A percentile compares a stretch with the other conserved stretches of the same genome.
Conservation (phyloP, 2,113 vertebrate genomes). For the Apaloderma vittatum region DNA sequence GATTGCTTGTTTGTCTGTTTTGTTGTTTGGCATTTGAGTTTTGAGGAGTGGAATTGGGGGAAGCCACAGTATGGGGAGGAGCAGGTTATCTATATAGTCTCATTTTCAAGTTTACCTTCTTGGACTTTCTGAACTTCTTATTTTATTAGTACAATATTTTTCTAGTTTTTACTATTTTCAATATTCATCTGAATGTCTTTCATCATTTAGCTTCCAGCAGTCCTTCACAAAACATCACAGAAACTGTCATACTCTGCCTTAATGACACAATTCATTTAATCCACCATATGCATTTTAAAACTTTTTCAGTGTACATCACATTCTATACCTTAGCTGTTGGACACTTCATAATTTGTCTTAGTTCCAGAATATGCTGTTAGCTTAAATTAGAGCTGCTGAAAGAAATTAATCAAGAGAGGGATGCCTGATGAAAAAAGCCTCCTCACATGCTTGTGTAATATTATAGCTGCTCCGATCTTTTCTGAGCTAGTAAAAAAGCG, state of each 20-base stretch:
- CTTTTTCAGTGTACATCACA: background rate
- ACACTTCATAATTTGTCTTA: background rate
- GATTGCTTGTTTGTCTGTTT: background rate
- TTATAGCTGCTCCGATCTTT: background rate
- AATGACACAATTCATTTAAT: background rate
- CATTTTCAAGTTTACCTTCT: background rate
- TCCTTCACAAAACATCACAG: background rate
- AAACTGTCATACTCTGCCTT: background rate
- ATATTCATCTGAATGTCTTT: background rate
- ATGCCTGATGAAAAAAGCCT: background rate
- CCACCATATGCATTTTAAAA: background rate
- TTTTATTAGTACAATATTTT: background rate
- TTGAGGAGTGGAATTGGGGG: fast-evolving
- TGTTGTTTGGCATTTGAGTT: background rate
- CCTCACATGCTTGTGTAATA: background rate
- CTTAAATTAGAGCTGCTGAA: background rate
- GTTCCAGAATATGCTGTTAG: background rate
- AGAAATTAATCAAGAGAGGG: background rate
- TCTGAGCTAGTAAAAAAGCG: background rate
- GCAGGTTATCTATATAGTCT: background rate
- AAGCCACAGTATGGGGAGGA: fast-evolving
- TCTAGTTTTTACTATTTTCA: background rate
- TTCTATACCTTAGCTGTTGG: background rate
- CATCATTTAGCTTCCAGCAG: background rate
- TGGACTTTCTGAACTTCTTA: background rate